Evolutionary conservation across 1,140 invertebrate species (phyloP).

Genomic region (silkworm (Bombyx mori)): ASM3026992v2 NC_085128.1:4468001-4468500

Average conservation of each 20-base stretch:
- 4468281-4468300: conserved; percentile 3
- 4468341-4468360: conserved; percentile 45
- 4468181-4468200: neutral
- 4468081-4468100: conserved; percentile 45
- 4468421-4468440: conserved; percentile 39
- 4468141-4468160: conserved; percentile 38
- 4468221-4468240: neutral
- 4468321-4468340: conserved; percentile 53
- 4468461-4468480: conserved; percentile 22
- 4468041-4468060: conserved; percentile 28
- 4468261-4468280: too few species aligned
- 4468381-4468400: conserved; percentile 34
- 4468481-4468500: conserved; percentile 25
- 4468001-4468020: conserved; percentile 39
- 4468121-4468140: conserved; percentile 36
- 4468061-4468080: conserved; percentile 48
- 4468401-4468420: conserved; percentile 35
- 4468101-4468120: conserved; percentile 35
- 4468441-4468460: conserved; percentile 47
- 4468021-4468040: conserved; percentile 43
- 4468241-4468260: too few species aligned
- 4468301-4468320: conserved; percentile 21
- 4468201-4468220: too few species aligned
- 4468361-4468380: conserved; percentile 55
- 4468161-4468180: neutral